Percentiles rank a stretch among this genome's conserved stretches.
phyloP scores from a whole-genome alignment of 2,888 invertebrate species.

The Ichneumoninae sp. region DNA sequence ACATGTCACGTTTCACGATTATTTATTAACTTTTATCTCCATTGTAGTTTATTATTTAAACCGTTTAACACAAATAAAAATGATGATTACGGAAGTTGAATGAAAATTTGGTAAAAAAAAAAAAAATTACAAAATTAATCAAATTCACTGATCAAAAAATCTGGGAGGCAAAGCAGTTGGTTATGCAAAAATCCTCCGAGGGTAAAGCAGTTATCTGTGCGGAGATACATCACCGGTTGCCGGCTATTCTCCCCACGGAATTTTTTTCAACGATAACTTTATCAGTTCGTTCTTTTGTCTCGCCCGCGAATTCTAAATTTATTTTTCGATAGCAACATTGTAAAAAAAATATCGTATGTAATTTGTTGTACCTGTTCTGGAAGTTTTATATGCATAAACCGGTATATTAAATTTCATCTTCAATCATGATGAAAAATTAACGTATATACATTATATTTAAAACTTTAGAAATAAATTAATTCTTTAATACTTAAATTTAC shows the following conservation, averaged over 20 bases:
- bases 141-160: neutral
- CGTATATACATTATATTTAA: too few relatives aligned
- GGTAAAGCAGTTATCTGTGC: neutral
- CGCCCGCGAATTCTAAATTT: neutral
- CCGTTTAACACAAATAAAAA: neutral
- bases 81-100: neutral
- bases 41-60: neutral
- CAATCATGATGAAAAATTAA: too few relatives aligned
- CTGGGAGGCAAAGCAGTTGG: neutral
- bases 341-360: neutral
- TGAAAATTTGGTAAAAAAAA: neutral
- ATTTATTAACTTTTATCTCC: constrained; percentile 24
- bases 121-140: neutral
- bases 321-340: neutral
- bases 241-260: neutral
- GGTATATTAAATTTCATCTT: too few relatives aligned
- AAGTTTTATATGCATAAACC: too few relatives aligned
- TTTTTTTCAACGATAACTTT: neutral
- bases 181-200: neutral
- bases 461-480: too few relatives aligned
- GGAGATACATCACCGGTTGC: neutral
- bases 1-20: constrained; percentile 17
- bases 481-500: too few relatives aligned
- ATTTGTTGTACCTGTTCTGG: too few relatives aligned
- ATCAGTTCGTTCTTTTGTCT: neutral